Base-by-base conservation (phyloP, 2,888 invertebrate species). In the Xanthia togata region DNA sequence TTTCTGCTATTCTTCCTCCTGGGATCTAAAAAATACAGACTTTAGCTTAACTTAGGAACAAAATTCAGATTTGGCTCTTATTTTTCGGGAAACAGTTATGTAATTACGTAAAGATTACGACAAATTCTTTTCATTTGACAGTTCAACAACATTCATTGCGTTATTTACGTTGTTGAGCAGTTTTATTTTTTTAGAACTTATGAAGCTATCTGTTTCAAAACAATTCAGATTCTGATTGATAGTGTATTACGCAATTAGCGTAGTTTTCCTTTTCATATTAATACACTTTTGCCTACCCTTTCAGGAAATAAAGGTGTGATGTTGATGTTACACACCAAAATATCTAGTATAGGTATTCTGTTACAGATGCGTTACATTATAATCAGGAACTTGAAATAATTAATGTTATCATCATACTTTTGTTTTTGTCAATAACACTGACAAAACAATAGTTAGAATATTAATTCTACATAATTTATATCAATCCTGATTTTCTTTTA, bases 1-100 rank as follows among this genome's bases (percentile, higher is more conserved):
- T 96, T 94, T 98, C 98, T 1, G 99, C 98, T 95, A 99, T 97
- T 88, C 98, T 96, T 2, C 98, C 98, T 59, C 98, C 98, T 57
- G 98, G 98, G 64, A 97, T 90, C 97, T 97, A 78, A 69, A 91
- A 91, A 72, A 70, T 59, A 70, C 41, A 55, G 26, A 55, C 4
- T 50, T n/a, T 14, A 31, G n/a, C 17, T 5, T 38, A 14, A 76
- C 2, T 72, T 72, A 55, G 23, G 20, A 6, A 53, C 5, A 68
- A 35, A 9, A 35, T 6, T 67, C 0, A 23, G 4, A 23, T 31
- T 12, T 23, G 4, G 1, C 4, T 0, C 0, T 44, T 20, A 31
- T 47, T 44, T 44, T 67, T 47, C 31, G 14, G 23, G 12, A 44
- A 31, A 14, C 20, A n/a, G 9, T 2, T 31, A 31, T 31, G 2